Evolutionary conservation across 23 tunicate genomes (phyloP).

Genomic region (Ciona savignyi): DNA sequence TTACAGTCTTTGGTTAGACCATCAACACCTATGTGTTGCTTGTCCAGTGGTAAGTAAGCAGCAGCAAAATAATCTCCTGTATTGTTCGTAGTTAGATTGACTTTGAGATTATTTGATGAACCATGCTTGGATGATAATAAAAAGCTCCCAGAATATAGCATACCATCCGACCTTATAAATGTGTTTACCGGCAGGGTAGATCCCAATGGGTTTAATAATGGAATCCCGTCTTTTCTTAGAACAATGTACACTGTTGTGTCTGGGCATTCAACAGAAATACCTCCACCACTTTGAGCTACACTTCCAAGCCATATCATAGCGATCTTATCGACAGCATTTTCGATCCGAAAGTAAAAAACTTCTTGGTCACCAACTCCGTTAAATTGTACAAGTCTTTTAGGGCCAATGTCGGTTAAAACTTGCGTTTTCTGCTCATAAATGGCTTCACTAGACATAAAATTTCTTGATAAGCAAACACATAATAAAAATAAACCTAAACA

Average conservation of each 20-base stretch:
- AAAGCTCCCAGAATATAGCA: conserved; percentile 5
- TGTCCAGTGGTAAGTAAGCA: conserved; percentile 22
- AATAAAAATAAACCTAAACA: too few relatives aligned
- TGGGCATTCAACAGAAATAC: conserved; percentile 38
- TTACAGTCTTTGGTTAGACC: conserved; percentile 63
- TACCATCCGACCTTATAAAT: conserved; percentile 9
- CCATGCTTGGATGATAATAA: conserved; percentile 1
- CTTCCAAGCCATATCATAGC: conserved; percentile 26
- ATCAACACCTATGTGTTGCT: conserved; percentile 22
- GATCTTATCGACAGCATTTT: conserved; percentile 1
- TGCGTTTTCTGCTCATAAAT: background rate
- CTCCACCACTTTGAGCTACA: conserved; percentile 39
- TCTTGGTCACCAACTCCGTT: conserved; percentile 23
- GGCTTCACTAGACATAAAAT: too few relatives aligned
- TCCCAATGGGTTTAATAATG: conserved; percentile 49
- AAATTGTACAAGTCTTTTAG: conserved; percentile 14
- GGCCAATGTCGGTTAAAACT: conserved; percentile 28
- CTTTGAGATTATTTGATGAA: background rate
- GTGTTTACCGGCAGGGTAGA: conserved; percentile 30
- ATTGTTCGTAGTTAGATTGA: background rate
- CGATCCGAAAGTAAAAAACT: conserved; percentile 26
- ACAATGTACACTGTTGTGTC: conserved; percentile 14
- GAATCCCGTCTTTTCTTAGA: conserved; percentile 52
- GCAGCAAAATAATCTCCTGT: conserved; percentile 52
- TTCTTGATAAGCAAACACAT: too few relatives aligned